phyloP scores from a whole-genome alignment of 2,888 invertebrate genomes.

The Argyresthia goedartella region DNA sequence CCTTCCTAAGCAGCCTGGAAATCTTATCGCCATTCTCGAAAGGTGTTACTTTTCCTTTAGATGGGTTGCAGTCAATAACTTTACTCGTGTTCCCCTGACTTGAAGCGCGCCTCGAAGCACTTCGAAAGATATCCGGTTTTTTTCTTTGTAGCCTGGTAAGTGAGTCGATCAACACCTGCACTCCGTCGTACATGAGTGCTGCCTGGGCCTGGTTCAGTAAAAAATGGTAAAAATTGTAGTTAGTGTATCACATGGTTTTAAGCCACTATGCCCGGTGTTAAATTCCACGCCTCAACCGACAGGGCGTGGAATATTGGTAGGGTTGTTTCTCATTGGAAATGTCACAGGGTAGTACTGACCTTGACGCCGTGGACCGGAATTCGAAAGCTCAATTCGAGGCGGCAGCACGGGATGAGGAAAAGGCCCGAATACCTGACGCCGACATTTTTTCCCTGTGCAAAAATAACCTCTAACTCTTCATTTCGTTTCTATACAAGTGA shows the following conservation, averaged over 20 bases:
- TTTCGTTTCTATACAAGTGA: too few species aligned
- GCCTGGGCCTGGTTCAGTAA: slow-evolving; percentile 83
- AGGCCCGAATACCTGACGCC: too few species aligned
- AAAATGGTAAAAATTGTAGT: background rate
- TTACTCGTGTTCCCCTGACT: slow-evolving; percentile 73
- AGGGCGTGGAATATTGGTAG: too few species aligned
- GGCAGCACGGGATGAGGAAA: too few species aligned
- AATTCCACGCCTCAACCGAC: too few species aligned
- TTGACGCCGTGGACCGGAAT: too few species aligned
- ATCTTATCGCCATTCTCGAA: slow-evolving; percentile 93
- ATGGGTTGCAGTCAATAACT: slow-evolving; percentile 84
- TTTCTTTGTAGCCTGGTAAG: slow-evolving; percentile 85
- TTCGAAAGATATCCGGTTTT: slow-evolving; percentile 82
- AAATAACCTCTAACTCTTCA: too few species aligned
- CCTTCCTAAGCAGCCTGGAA: slow-evolving; percentile 84
- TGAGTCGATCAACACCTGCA: slow-evolving; percentile 89
- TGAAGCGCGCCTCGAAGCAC: slow-evolving; percentile 56
- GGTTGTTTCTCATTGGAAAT: too few species aligned
- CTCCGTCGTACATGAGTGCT: slow-evolving; percentile 94
- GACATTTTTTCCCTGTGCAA: too few species aligned
- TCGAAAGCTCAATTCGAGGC: too few species aligned
- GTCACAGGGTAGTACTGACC: too few species aligned
- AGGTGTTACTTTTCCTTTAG: slow-evolving; percentile 79
- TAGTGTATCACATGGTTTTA: background rate
- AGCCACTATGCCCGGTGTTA: too few species aligned